Conservation (phyloP, 2,113 vertebrate genomes). For the Bombycilla garrulus region DNA sequence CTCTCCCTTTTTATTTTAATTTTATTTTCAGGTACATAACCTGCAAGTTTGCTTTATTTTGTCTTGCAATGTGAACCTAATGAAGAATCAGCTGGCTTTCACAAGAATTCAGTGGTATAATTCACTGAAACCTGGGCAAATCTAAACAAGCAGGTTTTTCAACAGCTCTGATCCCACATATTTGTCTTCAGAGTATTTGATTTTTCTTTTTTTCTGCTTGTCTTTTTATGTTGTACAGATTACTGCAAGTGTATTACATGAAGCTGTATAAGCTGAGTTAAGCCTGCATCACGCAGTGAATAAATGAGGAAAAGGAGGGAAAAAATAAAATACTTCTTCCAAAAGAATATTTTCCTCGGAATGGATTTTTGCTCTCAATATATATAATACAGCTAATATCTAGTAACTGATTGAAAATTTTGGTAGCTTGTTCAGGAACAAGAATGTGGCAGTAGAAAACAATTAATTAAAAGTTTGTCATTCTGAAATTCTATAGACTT, state of each 20-base stretch:
- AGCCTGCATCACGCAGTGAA: background rate
- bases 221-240: background rate
- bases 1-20: background rate
- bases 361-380: background rate
- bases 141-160: background rate
- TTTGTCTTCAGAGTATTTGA: background rate
- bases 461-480: background rate
- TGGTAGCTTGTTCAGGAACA: background rate
- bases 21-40: background rate
- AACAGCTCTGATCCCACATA: background rate
- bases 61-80: background rate
- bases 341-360: background rate
- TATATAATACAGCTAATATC: background rate
- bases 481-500: conserved; percentile 11
- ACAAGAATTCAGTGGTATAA: background rate
- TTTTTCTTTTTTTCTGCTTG: background rate
- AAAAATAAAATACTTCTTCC: background rate
- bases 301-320: background rate
- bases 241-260: background rate
- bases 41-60: background rate
- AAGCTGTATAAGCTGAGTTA: background rate
- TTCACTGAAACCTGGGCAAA: background rate
- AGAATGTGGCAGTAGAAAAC: background rate
- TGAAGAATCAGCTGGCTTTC: background rate
- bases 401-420: background rate